Conservation (phyloP, 2,113 vertebrate species). For the Rhinolophus ferrumequinum region DNA sequence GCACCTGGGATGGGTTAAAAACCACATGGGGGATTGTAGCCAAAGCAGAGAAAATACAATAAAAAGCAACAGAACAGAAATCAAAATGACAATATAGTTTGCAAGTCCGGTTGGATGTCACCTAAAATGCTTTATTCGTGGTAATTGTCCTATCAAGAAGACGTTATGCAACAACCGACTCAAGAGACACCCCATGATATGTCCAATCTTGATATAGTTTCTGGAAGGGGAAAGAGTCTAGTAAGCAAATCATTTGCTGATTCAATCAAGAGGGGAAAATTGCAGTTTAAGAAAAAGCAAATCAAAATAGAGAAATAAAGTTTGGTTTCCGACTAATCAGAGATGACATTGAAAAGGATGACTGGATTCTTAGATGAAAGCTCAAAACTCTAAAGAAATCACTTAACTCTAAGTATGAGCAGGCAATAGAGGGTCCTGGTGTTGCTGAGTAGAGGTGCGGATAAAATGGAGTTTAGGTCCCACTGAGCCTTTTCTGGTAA, state of each 20-base stretch:
- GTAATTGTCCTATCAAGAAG: slow-evolving; percentile 9
- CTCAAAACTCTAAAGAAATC: background rate
- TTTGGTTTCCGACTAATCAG: background rate
- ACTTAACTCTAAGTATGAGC: background rate
- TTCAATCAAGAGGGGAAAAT: background rate
- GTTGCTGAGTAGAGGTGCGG: background rate
- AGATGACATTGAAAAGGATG: background rate
- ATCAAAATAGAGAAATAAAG: slow-evolving; percentile 13
- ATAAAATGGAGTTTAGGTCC: background rate
- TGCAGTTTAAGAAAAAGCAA: slow-evolving; percentile 13
- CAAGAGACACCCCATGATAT: background rate
- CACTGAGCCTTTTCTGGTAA: background rate
- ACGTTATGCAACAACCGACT: background rate
- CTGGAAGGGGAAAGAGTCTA: background rate
- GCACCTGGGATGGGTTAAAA: slow-evolving; percentile 56
- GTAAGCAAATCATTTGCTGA: background rate
- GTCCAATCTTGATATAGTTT: slow-evolving; percentile 14
- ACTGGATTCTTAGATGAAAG: background rate
- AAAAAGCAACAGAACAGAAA: slow-evolving; percentile 44
- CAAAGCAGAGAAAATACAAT: slow-evolving; percentile 44
- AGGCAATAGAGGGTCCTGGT: background rate
- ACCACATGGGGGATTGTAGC: background rate
- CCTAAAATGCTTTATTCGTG: background rate
- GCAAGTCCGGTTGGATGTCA: background rate
- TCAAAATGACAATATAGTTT: slow-evolving; percentile 46